Evolutionary conservation across 23 tunicate genomes (phyloP), one percentile per base, ranked within the genome.

Genomic region (Clavelina lepadiformis): DNA sequence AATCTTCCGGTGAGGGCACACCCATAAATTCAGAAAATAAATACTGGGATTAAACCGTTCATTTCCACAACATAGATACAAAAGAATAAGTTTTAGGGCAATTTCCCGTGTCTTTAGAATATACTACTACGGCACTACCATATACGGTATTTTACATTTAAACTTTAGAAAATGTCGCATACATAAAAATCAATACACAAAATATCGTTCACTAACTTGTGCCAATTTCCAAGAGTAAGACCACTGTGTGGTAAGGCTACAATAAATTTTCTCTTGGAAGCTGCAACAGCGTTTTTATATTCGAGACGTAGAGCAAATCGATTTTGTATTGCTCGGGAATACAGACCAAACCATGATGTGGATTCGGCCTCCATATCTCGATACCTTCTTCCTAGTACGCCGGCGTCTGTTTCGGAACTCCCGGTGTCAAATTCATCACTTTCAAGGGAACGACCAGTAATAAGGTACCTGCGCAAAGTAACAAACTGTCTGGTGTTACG

Each of bases 331-430:
- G 65, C 54, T 28, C 46, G 34, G 46, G 62, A 69, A 50, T 52
- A 75, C 11, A 89, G 52, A 35, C 97, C 97, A 30, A 89, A 89
- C 97, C 97, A 89, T n/a, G 97, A 81, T 21, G 76, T 61, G 28
- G 68, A 18, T 2, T 21, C 5, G 24, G 46, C 67, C 31, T 68
- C 72, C 32, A 60, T 22, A n/a, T 18, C 25, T 19, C 80, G 38
- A 27, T 24, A 29, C 11, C 55, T 78, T 3, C 64, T 52, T 2
- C 4, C 24, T 47, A 23, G n/a, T n/a, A n/a, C n/a, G 51, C 33
- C 5, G 26, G 5, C 31, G 51, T 46, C 45, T 60, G 28, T 24
- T 61, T 61, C 45, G 29, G 52, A 23, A 7, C 25, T 26, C 21
- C 58, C 51, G 28, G 31, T 35, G 21, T 34, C 22, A 20, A 25